These are phyloP conservation scores for Synergus itoensis DNA, from an alignment of 2,888 invertebrate species.

Conservation along the genomic window DNA sequence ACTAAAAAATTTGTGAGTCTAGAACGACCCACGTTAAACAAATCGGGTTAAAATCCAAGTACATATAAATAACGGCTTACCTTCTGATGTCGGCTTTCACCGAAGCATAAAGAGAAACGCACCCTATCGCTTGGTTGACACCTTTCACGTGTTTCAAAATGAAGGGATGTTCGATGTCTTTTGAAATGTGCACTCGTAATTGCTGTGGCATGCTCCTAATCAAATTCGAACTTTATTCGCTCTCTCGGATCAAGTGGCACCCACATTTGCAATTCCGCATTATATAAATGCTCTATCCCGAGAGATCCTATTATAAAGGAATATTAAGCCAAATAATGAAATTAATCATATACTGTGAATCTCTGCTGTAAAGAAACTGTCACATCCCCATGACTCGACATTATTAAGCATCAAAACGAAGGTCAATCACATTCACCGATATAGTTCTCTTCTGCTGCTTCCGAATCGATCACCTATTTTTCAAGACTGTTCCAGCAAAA, in stretches of 20 bases:
- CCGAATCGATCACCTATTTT: too few relatives aligned
- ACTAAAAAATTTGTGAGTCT: too few relatives aligned
- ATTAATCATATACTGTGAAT: not conserved
- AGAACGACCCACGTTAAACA: too few relatives aligned
- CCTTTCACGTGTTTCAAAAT: conserved; percentile 53
- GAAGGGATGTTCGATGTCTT: conserved; percentile 60
- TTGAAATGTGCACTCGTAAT: conserved; percentile 74
- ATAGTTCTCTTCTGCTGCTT: too few relatives aligned
- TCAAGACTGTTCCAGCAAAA: too few relatives aligned
- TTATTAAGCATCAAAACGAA: too few relatives aligned
- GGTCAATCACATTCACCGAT: too few relatives aligned
- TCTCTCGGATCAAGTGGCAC: conserved; percentile 1
- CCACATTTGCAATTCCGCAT: not conserved
- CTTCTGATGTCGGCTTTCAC: conserved; percentile 69
- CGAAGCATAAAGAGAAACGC: conserved; percentile 46
- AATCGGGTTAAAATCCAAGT: conserved; percentile 69
- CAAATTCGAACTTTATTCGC: conserved; percentile 44
- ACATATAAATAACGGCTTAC: conserved; percentile 77
- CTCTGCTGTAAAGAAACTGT: not conserved
- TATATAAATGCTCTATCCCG: not conserved
- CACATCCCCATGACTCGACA: too few relatives aligned
- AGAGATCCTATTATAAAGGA: not conserved
- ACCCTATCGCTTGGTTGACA: conserved; percentile 47
- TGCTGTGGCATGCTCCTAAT: conserved; percentile 70
- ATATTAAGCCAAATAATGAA: conserved; percentile 1